Percentiles rank a stretch among this genome's conserved stretches.
These are phyloP conservation scores for Anthonomus grandis DNA, from an alignment of 1,140 invertebrate species.

Conservation along the genomic window DNA sequence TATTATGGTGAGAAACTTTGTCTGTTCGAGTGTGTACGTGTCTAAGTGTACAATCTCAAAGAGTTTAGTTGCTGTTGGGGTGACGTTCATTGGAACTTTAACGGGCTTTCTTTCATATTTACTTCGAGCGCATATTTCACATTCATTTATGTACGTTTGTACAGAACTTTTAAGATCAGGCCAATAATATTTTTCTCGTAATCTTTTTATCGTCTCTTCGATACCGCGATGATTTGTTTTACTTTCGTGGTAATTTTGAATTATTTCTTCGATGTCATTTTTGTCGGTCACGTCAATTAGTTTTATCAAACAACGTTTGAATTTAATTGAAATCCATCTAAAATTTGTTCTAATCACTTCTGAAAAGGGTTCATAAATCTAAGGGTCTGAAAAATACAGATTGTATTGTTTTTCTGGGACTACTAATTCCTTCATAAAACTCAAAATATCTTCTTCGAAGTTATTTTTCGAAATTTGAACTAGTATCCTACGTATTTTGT, in stretches of 20 bases:
- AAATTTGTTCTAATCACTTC: no score
- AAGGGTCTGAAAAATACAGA: no score
- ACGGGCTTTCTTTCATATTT: constrained; percentile 5
- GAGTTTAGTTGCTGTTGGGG: neutral
- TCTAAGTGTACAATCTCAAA: neutral
- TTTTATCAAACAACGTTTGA: no score
- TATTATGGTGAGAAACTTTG: neutral
- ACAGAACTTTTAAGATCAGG: constrained; percentile 10
- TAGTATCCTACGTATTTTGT: no score
- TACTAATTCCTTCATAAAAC: no score
- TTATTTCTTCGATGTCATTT: no score
- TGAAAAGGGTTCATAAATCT: no score
- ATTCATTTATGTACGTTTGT: constrained; percentile 23
- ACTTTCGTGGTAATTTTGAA: constrained; percentile 9
- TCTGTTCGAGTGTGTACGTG: neutral
- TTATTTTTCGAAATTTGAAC: no score
- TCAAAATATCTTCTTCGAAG: no score
- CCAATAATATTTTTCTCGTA: constrained; percentile 21
- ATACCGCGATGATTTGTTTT: constrained; percentile 28
- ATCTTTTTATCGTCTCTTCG: constrained; percentile 16
- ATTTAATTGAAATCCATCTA: no score
- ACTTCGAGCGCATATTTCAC: constrained; percentile 7
- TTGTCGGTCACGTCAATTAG: no score
- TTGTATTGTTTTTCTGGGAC: no score
- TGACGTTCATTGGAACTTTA: constrained; percentile 13